These are phyloP conservation scores for Sinocyclocheilus anophthalmus DNA, from an alignment of 2,113 vertebrate species.

Conservation along the genomic window DNA sequence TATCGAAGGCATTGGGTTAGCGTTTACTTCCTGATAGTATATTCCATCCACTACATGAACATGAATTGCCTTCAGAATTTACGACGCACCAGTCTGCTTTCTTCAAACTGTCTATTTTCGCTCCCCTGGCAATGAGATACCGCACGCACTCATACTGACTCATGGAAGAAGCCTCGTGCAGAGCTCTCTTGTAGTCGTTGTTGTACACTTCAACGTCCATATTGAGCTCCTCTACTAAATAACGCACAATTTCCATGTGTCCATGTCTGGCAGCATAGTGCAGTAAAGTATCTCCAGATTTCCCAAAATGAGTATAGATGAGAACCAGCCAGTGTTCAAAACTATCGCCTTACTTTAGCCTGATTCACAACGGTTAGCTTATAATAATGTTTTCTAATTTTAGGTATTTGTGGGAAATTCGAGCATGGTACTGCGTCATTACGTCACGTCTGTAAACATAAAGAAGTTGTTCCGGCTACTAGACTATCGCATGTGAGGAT, in stretches of 20 bases:
- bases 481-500: too few species aligned
- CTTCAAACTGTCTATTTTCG: slow-evolving; percentile 83
- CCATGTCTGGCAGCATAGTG: slow-evolving; percentile 85
- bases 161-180: slow-evolving; percentile 91
- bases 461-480: too few species aligned
- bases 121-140: slow-evolving; percentile 79
- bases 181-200: slow-evolving; percentile 85
- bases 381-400: too few species aligned
- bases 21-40: fast-evolving
- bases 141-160: slow-evolving; percentile 78
- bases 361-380: too few species aligned
- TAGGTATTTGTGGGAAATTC: too few species aligned
- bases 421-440: too few species aligned
- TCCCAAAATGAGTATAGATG: slow-evolving; percentile 63
- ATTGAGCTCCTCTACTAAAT: slow-evolving; percentile 66
- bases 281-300: slow-evolving; percentile 80
- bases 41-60: neutral
- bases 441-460: too few species aligned
- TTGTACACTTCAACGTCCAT: slow-evolving; percentile 80
- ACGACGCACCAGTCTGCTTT: slow-evolving; percentile 87
- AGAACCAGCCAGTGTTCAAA: too few species aligned
- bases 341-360: too few species aligned
- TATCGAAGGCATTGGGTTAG: neutral
- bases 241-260: slow-evolving; percentile 69
- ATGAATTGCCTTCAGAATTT: fast-evolving